Percentiles rank a stretch among this genome's conserved stretches.
These are phyloP conservation scores for Microcebus griseorufus DNA, from an alignment of 2,113 vertebrate genomes.

Conservation along the genomic window DNA sequence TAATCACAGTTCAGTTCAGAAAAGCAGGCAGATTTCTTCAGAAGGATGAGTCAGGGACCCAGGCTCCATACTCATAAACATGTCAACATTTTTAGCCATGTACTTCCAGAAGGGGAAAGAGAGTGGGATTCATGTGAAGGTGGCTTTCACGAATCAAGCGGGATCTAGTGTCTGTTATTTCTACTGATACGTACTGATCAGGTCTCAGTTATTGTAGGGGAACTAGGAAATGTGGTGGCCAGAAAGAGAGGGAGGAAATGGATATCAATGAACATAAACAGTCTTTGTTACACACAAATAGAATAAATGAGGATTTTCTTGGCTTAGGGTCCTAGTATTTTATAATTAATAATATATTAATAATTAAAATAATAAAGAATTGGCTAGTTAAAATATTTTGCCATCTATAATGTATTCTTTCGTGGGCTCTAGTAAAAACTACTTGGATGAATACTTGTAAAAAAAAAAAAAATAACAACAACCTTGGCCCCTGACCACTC, in stretches of 20 bases:
- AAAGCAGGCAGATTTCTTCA: not conserved
- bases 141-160: not conserved
- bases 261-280: not conserved
- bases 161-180: not conserved
- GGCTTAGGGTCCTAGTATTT: not conserved
- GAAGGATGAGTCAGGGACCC: not conserved
- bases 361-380: not conserved
- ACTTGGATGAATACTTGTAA: not conserved
- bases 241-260: not conserved
- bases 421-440: not conserved
- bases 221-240: not conserved
- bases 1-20: not conserved
- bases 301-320: not conserved
- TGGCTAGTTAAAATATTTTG: not conserved
- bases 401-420: not conserved
- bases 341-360: not conserved
- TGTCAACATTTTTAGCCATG: not conserved
- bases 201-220: not conserved
- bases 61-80: not conserved
- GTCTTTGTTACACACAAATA: not conserved
- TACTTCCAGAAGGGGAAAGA: not conserved
- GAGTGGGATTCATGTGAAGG: not conserved
- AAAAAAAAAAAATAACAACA: not conserved
- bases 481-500: not conserved
- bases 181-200: not conserved